phyloP scores from a whole-genome alignment of 2,888 invertebrate species.

The Cephus rjabovi region DNA sequence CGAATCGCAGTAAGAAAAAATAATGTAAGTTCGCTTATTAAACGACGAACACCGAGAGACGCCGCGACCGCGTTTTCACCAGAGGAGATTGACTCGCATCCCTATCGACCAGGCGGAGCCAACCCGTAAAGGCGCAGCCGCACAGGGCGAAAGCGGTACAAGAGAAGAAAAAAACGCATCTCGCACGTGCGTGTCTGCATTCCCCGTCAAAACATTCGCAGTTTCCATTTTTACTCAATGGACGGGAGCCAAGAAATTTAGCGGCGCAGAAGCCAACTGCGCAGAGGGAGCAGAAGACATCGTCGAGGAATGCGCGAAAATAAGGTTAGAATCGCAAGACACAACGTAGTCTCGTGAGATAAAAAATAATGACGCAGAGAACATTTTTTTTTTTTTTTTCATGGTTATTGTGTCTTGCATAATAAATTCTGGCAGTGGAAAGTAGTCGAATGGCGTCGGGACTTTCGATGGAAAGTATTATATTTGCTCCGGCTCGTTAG shows the following conservation, averaged over 20 bases:
- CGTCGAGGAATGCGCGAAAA: not conserved
- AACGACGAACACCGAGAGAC: not conserved
- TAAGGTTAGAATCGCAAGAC: not conserved
- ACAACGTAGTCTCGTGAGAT: not conserved
- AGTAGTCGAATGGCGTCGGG: not conserved
- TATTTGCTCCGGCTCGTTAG: conserved; percentile 5
- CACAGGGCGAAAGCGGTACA: not conserved
- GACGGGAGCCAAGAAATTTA: not conserved
- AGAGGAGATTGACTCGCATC: conserved; percentile 15
- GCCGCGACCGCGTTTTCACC: not conserved
- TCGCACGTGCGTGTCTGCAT: not conserved
- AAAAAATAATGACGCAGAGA: not conserved
- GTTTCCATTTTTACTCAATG: not conserved
- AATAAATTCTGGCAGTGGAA: not conserved
- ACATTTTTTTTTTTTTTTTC: not conserved
- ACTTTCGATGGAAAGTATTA: conserved; percentile 3
- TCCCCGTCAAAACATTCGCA: not conserved
- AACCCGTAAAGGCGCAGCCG: conserved; percentile 21
- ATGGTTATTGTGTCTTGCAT: not conserved
- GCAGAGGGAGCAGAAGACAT: not conserved
- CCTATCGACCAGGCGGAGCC: conserved; percentile 31
- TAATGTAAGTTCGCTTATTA: not conserved
- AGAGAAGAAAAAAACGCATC: not conserved
- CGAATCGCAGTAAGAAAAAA: not conserved
- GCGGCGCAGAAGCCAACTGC: not conserved